Evolutionary conservation across 2,888 invertebrate genomes (phyloP).

Genomic region (Nudaria mundana): DNA sequence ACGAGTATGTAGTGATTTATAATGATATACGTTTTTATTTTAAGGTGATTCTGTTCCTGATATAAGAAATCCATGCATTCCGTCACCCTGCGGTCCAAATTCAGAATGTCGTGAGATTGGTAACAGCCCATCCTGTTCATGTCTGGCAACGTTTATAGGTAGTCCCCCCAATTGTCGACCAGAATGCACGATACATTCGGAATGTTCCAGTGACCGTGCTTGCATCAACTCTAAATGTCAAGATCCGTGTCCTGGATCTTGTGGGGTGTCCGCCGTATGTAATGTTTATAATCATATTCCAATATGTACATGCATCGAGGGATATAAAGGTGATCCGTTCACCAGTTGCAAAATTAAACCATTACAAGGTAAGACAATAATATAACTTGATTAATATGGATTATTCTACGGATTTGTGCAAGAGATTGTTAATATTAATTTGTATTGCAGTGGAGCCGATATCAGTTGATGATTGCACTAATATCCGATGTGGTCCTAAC

Average conservation of each 20-base stretch:
- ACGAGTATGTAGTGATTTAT: too few relatives aligned
- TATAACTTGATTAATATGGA: background rate
- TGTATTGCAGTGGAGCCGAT: slow-evolving; percentile 57
- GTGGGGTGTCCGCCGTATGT: slow-evolving; percentile 83
- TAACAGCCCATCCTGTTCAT: slow-evolving; percentile 84
- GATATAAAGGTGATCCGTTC: slow-evolving; percentile 89
- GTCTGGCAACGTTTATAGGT: slow-evolving; percentile 84
- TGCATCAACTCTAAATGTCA: slow-evolving; percentile 88
- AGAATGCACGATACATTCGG: slow-evolving; percentile 86
- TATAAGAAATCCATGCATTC: slow-evolving; percentile 76
- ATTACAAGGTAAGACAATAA: slow-evolving; percentile 64
- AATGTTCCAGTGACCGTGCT: slow-evolving; percentile 87
- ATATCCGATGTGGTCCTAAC: slow-evolving; percentile 85
- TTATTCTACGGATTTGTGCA: background rate
- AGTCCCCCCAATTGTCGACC: slow-evolving; percentile 87
- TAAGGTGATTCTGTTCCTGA: slow-evolving; percentile 56
- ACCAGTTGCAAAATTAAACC: slow-evolving; percentile 78
- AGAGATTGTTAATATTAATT: background rate
- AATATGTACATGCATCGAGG: slow-evolving; percentile 86
- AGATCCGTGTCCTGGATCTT: slow-evolving; percentile 90
- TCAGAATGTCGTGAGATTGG: slow-evolving; percentile 83
- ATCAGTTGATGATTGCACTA: slow-evolving; percentile 83
- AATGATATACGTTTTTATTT: too few relatives aligned
- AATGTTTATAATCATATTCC: slow-evolving; percentile 87
- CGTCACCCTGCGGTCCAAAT: slow-evolving; percentile 85